These are phyloP conservation scores for Esox lucius DNA, from an alignment of 2,797 vertebrate genomes.

Conservation along the genomic window DNA sequence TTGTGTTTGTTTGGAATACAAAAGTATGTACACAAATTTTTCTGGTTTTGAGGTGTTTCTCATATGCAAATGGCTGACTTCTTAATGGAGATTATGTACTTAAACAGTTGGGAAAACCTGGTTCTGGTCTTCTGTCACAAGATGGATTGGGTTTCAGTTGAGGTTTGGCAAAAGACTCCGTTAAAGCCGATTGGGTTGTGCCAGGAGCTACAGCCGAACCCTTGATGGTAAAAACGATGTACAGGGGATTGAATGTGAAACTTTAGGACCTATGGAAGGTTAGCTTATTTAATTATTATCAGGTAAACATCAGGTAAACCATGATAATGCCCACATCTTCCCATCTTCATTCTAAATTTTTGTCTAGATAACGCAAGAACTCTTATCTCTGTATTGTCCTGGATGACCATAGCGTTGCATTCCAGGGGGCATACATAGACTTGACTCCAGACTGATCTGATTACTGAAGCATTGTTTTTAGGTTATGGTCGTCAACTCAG, in stretches of 20 bases:
- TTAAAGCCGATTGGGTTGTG: neutral
- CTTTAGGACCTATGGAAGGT: neutral
- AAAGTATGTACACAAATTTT: neutral
- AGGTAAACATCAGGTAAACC: too few species aligned
- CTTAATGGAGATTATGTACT: neutral
- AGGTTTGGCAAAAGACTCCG: neutral
- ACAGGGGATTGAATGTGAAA: neutral
- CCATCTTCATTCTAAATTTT: neutral
- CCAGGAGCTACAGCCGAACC: neutral
- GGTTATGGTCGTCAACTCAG: too few species aligned
- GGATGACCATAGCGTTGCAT: neutral
- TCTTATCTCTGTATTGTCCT: neutral
- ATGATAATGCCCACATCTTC: neutral
- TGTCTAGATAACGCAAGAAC: neutral
- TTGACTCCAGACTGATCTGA: neutral
- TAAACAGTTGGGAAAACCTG: neutral
- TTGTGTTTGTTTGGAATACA: neutral
- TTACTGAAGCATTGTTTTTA: neutral
- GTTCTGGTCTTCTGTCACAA: neutral
- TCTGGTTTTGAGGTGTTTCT: neutral
- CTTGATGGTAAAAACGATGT: neutral
- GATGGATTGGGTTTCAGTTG: neutral
- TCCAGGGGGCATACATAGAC: neutral
- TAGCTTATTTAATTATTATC: too few species aligned
- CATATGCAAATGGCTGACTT: neutral